phyloP scores from a whole-genome alignment of 2,888 invertebrate genomes.

The Drosophila melanosoma region DNA sequence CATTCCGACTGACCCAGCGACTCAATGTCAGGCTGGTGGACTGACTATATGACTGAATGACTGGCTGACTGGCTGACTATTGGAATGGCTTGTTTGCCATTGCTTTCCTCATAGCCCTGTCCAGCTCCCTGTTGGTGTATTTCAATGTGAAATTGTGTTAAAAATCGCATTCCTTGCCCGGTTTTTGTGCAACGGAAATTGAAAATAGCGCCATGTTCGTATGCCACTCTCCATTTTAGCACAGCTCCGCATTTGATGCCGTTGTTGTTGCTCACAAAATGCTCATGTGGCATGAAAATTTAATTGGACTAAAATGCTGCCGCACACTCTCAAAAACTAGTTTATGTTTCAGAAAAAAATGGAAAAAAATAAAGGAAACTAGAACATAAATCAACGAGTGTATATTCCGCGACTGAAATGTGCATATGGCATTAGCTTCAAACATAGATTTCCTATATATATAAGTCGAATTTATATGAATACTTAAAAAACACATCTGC shows the following conservation, averaged over 20 bases:
- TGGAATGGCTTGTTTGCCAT: conserved; percentile 8
- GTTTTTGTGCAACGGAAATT: conserved; percentile 65
- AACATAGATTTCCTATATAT: conserved; percentile 27
- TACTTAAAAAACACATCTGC: neutral
- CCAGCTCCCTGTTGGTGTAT: conserved; percentile 2
- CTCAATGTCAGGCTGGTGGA: neutral
- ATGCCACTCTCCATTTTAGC: conserved; percentile 49
- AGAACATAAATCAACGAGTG: conserved; percentile 68
- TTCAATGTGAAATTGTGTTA: conserved; percentile 60
- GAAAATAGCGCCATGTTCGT: conserved; percentile 67
- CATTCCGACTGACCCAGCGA: neutral
- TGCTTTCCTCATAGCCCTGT: neutral
- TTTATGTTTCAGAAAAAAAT: conserved; percentile 52
- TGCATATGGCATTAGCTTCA: conserved; percentile 70
- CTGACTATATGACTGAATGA: neutral
- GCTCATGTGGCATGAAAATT: conserved; percentile 77
- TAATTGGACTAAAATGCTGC: conserved; percentile 76
- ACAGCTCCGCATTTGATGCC: conserved; percentile 22
- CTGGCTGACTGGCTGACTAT: conserved; percentile 21
- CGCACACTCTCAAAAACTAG: conserved; percentile 73
- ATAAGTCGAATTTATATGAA: neutral
- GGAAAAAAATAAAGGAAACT: conserved; percentile 34
- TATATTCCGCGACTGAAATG: conserved; percentile 63
- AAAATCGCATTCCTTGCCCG: conserved; percentile 63
- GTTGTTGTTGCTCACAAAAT: conserved; percentile 53